Evolutionary conservation across 2,797 vertebrate species (phyloP).

Genomic region (Sebastes cheni): DNA sequence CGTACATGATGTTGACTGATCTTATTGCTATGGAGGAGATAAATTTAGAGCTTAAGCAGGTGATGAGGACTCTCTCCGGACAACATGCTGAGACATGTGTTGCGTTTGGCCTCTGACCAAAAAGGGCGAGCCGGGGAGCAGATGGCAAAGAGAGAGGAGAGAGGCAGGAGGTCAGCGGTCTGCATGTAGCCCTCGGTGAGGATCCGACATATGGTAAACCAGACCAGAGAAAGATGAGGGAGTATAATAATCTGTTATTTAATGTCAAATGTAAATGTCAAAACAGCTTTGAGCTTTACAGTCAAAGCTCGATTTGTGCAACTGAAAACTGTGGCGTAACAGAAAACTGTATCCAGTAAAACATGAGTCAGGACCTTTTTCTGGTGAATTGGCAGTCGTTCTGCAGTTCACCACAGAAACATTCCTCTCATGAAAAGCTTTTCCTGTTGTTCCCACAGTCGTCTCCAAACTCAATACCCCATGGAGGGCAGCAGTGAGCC

Average conservation of each 20-base stretch:
- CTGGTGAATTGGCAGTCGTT: not conserved
- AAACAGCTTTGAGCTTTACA: not conserved
- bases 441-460: conserved; percentile 49
- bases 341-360: conserved; percentile 30
- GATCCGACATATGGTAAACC: conserved; percentile 71
- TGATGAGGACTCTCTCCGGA: conserved; percentile 13
- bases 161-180: conserved; percentile 61
- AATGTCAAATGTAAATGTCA: conserved; percentile 11
- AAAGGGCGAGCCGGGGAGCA: conserved; percentile 58
- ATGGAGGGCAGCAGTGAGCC: conserved; percentile 31
- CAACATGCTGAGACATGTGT: conserved; percentile 64
- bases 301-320: not conserved
- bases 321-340: not conserved
- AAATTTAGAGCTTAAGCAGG: conserved; percentile 17
- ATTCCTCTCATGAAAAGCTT: conserved; percentile 24
- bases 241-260: not conserved
- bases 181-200: conserved; percentile 50
- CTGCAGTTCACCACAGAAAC: conserved; percentile 21
- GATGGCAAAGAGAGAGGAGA: conserved; percentile 63
- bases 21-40: not conserved
- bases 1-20: not conserved
- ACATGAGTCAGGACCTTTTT: conserved; percentile 27
- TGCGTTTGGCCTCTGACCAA: conserved; percentile 58
- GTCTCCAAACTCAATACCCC: conserved; percentile 27
- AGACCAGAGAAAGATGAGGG: conserved; percentile 13